These are phyloP conservation scores for Illadopsis cleaveri DNA, from an alignment of 2,113 vertebrate genomes.

Conservation along the genomic window DNA sequence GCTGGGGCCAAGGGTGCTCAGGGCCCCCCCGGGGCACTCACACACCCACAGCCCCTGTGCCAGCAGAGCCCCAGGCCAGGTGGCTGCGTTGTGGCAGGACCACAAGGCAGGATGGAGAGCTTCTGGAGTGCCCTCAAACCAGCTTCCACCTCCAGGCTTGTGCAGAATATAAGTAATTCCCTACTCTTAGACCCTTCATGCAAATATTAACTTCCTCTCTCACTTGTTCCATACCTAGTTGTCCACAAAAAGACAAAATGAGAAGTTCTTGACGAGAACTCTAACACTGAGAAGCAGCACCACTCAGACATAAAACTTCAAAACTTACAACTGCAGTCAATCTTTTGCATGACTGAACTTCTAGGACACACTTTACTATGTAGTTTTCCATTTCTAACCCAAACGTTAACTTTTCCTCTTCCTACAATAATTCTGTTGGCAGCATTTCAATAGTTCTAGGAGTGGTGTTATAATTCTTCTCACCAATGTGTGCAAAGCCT, in stretches of 20 bases:
- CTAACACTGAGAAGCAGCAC: neutral
- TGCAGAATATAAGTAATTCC: neutral
- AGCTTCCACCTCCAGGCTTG: neutral
- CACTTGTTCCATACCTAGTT: neutral
- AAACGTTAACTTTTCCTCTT: neutral
- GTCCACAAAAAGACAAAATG: neutral
- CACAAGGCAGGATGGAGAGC: accelerated
- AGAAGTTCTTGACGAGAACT: neutral
- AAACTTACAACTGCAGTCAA: neutral
- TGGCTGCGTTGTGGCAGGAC: neutral
- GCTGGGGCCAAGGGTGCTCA: neutral
- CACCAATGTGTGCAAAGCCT: neutral
- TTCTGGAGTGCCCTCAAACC: neutral
- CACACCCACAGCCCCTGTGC: neutral
- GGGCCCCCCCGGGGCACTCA: accelerated
- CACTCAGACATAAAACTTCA: neutral
- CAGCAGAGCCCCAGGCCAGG: neutral
- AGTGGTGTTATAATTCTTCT: neutral
- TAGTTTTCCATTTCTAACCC: neutral
- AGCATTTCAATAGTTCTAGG: neutral
- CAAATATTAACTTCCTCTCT: neutral
- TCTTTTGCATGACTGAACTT: neutral
- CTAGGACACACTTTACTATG: accelerated
- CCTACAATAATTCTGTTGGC: neutral
- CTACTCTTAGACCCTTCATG: neutral